These are phyloP conservation scores for Notolepis coatsorum DNA, from an alignment of 2,797 vertebrate species.

Conservation along the genomic window DNA sequence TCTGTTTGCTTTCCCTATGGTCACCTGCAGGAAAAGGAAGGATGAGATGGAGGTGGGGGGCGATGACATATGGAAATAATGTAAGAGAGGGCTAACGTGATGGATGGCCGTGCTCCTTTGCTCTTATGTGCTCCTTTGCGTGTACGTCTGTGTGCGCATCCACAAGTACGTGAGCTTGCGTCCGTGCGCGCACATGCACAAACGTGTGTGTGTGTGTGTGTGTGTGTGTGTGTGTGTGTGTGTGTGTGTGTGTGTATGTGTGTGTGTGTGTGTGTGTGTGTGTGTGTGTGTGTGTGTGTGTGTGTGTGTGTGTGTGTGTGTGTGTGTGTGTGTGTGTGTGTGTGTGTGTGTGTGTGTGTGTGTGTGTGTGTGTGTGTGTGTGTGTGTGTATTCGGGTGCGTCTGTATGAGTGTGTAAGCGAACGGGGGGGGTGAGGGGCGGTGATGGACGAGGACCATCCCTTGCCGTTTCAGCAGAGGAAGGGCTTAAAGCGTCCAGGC, in stretches of 20 bases:
- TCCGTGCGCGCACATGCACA: conserved; percentile 5
- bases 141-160: neutral
- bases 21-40: conserved; percentile 31
- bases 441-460: conserved; percentile 66
- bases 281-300: neutral
- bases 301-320: no score
- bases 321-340: conserved; percentile 1
- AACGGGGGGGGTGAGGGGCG: neutral
- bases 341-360: conserved; percentile 4
- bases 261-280: neutral
- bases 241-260: conserved; percentile 16
- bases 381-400: no score
- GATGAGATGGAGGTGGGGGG: neutral
- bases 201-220: conserved; percentile 7
- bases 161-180: conserved; percentile 1
- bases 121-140: no score
- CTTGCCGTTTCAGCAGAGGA: conserved; percentile 75
- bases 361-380: neutral
- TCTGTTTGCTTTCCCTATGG: conserved; percentile 26
- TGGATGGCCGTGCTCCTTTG: conserved; percentile 42
- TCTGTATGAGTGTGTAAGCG: neutral
- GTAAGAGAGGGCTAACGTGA: conserved; percentile 37
- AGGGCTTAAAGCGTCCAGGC: conserved; percentile 69
- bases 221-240: conserved; percentile 3
- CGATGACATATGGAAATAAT: conserved; percentile 14